Evolutionary conservation across 1,140 invertebrate genomes (phyloP), one percentile per base, ranked within the genome.

Genomic region (Rhopalosiphum padi): DNA sequence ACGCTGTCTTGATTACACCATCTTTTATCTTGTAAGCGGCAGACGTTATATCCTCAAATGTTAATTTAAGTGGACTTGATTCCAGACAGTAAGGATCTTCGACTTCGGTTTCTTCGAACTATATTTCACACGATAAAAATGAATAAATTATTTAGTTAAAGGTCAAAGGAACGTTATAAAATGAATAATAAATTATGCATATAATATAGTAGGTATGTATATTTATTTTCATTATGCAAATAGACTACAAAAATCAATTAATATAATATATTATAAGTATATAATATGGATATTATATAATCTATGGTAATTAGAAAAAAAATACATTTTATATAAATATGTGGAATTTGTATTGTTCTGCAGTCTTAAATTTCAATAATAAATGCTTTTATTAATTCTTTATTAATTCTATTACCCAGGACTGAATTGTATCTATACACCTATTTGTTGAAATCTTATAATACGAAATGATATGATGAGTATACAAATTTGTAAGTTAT

Each of bases 41-140:
- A 18, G 97, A 98, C 30, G 98, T 98, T 37, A 99, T 97, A 95
- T 99, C 98, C 94, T 98, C 97, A 95, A 99, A 99, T 9, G 96
- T 96, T 37, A 99, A 96, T 94, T 95, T 96, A 53, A 96, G 96
- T 2, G 98, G 98, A 86, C 97, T 96, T 1, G 97, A 96, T 51
- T 97, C 97, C 94, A 98, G 96, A 95, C 98, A 98, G 95, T 96
- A 96, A 41, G 97, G 97, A 95, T 98, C 98, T 60, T 60, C 60
- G 18, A 93, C 86, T n/a, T 94, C 90, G 0, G 18, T n/a, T 43
- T 94, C 85, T 22, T 83, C 41, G 22, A 6, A 35, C 86, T 88
- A 21, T 43, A 86, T 43, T 43, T 86, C 11, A 86, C 37, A 37
- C 4, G 30, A n/a, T 68, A 68, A 68, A 11, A 68, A 25, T 25